Evolutionary conservation across 2,888 invertebrate genomes (phyloP).

Genomic region (Itoplectis maculator): DNA sequence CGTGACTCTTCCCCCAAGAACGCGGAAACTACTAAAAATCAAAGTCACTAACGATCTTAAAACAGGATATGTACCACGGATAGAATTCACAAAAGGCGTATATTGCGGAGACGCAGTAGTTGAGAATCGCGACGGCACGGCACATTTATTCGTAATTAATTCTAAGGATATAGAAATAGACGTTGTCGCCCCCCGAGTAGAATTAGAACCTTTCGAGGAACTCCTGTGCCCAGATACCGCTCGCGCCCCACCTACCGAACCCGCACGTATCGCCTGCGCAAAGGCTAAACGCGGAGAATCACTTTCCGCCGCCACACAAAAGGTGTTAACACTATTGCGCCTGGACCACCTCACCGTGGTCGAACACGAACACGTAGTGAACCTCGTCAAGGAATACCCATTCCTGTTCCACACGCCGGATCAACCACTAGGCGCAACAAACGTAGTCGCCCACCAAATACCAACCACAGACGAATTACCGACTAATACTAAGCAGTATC

Average conservation of each 20-base stretch:
- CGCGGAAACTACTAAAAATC: not conserved
- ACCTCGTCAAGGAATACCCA: not conserved
- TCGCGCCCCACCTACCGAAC: not conserved
- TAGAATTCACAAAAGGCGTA: not conserved
- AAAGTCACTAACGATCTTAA: not conserved
- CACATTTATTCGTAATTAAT: constrained; percentile 1
- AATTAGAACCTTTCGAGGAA: constrained; percentile 17
- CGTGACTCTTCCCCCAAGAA: not conserved
- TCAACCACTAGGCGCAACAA: not conserved
- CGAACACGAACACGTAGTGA: not conserved
- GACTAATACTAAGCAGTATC: constrained; percentile 4
- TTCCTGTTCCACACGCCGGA: not conserved
- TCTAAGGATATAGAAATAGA: constrained; percentile 17
- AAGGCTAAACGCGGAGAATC: not conserved
- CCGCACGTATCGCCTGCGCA: not conserved
- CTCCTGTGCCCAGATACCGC: not conserved
- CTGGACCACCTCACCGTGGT: not conserved
- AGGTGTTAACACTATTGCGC: not conserved
- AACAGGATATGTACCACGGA: constrained; percentile 4
- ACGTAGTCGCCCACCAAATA: constrained; percentile 2
- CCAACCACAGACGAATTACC: not conserved
- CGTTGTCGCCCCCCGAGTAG: constrained; percentile 2
- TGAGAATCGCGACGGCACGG: constrained; percentile 25
- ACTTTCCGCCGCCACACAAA: too few relatives aligned
- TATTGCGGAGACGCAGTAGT: constrained; percentile 26